Base-by-base conservation (phyloP, 2,888 invertebrate genomes). In the Julus scandinavius region DNA sequence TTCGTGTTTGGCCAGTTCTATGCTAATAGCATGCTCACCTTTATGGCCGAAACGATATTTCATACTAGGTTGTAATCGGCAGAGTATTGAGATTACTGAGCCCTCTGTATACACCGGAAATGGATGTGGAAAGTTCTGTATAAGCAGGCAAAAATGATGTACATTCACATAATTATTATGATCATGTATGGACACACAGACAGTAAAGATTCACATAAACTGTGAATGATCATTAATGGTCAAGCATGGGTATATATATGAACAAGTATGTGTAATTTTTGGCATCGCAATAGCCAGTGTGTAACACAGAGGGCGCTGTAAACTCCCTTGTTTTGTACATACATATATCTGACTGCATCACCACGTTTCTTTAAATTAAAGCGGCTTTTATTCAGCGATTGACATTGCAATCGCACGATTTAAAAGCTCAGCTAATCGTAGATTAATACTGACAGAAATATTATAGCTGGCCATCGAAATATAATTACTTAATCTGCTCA, bases 1-100 rank as follows among this genome's bases (percentile, higher is more conserved):
- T 38, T 80, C 13, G 80, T 80, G 38, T 80, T 80, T 80, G 80
- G 80, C 80, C 80, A 80, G 80, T 80, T 80, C 29, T 6, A 29
- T 80, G 80, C 29, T 13, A 80, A 38, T 80, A 80, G 15, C 80
- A 80, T 80, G 80, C 80, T 80, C 38, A 20, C 11, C 38, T 80
- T 80, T 38, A 13, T 13, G 80, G 80, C 80, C 80, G 80, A 80
- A 38, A 13, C 13, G 3, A 54, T 54, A 17, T 54, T 45, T 17
- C 54, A 54, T 3, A 54, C 54, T 54, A 38, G n/a, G 17, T 80
- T 80, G 3, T 29, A 38, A 80, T 80, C 5, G 20, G 29, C 20
- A 7, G 38, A 29, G 38, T 29, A 13, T 20, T 17, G 72, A 29
- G n/a, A 9, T 72, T 29, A 29, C 72, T 5, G 72, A 20, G n/a